Evolutionary conservation across 64 coral and sea anemone genomes (phyloP).

Genomic region (Hydrozoanthus tunicans): DNA sequence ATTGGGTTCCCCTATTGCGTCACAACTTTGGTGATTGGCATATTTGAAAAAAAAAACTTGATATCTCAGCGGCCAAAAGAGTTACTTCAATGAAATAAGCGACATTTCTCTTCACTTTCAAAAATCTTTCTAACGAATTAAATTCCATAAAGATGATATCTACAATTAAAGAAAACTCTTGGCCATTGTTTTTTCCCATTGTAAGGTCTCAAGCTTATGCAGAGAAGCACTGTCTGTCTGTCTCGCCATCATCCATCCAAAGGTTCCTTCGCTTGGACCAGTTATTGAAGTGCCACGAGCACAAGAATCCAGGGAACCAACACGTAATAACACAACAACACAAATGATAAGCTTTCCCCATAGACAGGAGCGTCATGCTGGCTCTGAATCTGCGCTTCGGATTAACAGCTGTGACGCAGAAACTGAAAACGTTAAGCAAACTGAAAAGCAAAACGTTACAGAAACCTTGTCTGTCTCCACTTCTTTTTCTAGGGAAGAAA

Average conservation of each 20-base stretch:
- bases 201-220: conserved; percentile 35
- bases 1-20: no score
- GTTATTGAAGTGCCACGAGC: not conserved
- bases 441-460: conserved; percentile 4
- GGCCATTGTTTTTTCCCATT: not conserved
- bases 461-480: not conserved
- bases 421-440: not conserved
- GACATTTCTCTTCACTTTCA: no score
- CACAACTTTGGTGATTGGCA: no score
- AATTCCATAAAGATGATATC: no score
- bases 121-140: no score
- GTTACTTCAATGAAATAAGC: no score
- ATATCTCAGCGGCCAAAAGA: no score
- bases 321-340: not conserved
- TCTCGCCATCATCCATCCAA: conserved; percentile 36
- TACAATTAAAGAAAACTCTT: not conserved
- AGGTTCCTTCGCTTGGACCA: conserved; percentile 14
- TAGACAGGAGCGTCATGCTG: not conserved
- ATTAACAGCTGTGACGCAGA: not conserved
- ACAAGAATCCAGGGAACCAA: not conserved
- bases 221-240: conserved; percentile 29
- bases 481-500: not conserved
- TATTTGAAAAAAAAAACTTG: no score
- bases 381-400: not conserved
- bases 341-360: not conserved